phyloP scores from a whole-genome alignment of 1,140 invertebrate species.

The Agraylea sexmaculata region DNA sequence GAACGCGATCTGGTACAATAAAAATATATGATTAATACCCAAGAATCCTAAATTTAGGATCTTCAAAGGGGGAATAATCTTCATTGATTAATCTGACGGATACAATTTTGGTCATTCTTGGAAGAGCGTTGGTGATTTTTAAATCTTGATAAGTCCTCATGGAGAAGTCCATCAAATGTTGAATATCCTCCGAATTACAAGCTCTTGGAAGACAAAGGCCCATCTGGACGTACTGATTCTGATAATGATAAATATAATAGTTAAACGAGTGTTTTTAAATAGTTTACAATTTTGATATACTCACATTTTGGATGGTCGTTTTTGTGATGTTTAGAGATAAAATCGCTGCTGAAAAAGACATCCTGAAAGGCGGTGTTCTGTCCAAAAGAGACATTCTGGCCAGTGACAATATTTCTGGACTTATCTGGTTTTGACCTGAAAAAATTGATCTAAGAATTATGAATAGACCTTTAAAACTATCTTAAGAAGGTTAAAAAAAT shows the following conservation, averaged over 20 bases:
- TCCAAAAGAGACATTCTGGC: slow-evolving; percentile 17
- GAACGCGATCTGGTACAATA: no score
- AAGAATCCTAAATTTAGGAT: no score
- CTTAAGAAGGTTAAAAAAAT: no score
- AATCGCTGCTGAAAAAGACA: slow-evolving; percentile 14
- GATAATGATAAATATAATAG: slow-evolving; percentile 10
- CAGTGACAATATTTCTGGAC: slow-evolving; percentile 10
- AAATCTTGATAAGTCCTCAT: slow-evolving; percentile 16
- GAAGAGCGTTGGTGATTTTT: no score
- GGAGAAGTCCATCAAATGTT: slow-evolving; percentile 17
- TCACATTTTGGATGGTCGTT: slow-evolving; percentile 14
- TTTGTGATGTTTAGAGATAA: slow-evolving; percentile 19
- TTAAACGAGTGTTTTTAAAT: slow-evolving; percentile 4
- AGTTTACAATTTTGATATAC: slow-evolving; percentile 6
- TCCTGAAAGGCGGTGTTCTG: slow-evolving; percentile 16
- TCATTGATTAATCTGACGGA: slow-evolving; percentile 10
- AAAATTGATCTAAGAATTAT: no score
- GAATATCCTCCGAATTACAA: slow-evolving; percentile 24
- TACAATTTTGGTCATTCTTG: slow-evolving; percentile 20
- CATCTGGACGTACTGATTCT: slow-evolving; percentile 25
- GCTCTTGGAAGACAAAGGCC: slow-evolving; percentile 28
- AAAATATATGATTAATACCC: no score
- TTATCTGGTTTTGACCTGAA: slow-evolving; percentile 11
- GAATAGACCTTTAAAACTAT: no score
- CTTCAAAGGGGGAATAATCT: no score